Base-by-base conservation (phyloP, 2,113 vertebrate genomes). In the Gallinago undulata region DNA sequence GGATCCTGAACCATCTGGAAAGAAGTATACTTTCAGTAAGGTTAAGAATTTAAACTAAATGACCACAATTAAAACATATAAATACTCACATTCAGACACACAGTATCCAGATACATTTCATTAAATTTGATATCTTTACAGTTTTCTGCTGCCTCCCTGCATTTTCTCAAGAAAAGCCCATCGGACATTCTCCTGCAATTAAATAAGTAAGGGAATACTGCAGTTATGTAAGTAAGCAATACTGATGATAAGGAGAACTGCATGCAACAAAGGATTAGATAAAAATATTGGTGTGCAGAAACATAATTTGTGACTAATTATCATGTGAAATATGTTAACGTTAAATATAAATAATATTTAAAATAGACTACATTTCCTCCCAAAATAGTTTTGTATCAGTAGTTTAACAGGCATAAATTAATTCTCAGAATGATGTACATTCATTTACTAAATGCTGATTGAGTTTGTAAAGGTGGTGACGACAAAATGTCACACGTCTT, bases 41-140 rank as follows among this genome's bases (percentile, higher is more conserved):
- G 10, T 43, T 63, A 47, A 53, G 57, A 84, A 80, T 37, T 43
- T 19, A 31, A 59, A 67, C 18, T 21, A 27, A 67, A 72, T 4
- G 60, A 27, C 7, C 37, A 45, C 47, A 28, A 53, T 45, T 60
- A 81, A 84, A 80, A 66, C 14, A 39, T 43, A 17, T 2, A 41
- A 15, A 72, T 94, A 98, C 99, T 98, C 98, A 99, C 99, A 92
- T 99, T 99, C 76, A 99, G 98, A 96, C 99, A 99, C 39, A 99
- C 99, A 37, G 99, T 99, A 97, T 99, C 99, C 87, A 99, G 98
- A 93, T 99, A 99, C 99, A 99, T 99, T 98, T 99, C 99, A 64
- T 99, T 99, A 97, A 99, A 99, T 95, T 99, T 99, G 60, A 99
- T 98, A 84, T 99, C 99, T 98, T 99, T 99, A 97, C 98, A 99